Evolutionary conservation across 92 coral and sea anemone genomes (phyloP).

Genomic region (Metridium senile): DNA sequence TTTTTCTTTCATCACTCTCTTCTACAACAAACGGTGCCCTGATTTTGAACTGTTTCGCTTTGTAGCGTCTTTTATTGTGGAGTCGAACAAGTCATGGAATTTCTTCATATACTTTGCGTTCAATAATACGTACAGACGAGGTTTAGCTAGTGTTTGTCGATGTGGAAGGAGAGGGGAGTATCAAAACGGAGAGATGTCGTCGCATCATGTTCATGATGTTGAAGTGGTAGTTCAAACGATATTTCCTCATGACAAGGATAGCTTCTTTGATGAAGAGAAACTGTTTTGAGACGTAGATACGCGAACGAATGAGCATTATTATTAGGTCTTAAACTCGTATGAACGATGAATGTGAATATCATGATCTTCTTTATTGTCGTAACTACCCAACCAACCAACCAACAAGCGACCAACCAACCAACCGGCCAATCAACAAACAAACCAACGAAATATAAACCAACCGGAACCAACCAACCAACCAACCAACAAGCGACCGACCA

Average conservation of each 20-base stretch:
- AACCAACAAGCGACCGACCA: too few species aligned
- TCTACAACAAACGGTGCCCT: neutral
- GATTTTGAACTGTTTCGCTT: constrained; percentile 18
- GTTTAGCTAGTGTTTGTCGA: constrained; percentile 7
- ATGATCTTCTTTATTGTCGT: too few species aligned
- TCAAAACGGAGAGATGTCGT: constrained; percentile 12
- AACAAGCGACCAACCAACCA: too few species aligned
- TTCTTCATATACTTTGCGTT: constrained; percentile 26
- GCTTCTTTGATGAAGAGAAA: neutral
- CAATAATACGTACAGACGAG: constrained; percentile 24
- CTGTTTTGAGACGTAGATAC: neutral
- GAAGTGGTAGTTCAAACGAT: neutral
- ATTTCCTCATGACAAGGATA: neutral
- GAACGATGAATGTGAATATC: too few species aligned
- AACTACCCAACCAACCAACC: too few species aligned
- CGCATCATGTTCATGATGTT: constrained; percentile 2
- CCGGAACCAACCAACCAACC: too few species aligned
- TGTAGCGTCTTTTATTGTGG: constrained; percentile 26
- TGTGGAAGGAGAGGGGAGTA: neutral
- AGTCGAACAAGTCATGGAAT: constrained; percentile 34
- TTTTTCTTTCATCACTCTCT: constrained; percentile 9
- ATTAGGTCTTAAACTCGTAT: too few species aligned
- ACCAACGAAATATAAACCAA: too few species aligned
- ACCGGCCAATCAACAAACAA: too few species aligned
- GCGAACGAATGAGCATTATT: neutral